These are phyloP conservation scores for Brachionus calyciflorus DNA, from an alignment of 1,140 invertebrate genomes.

Conservation along the genomic window DNA sequence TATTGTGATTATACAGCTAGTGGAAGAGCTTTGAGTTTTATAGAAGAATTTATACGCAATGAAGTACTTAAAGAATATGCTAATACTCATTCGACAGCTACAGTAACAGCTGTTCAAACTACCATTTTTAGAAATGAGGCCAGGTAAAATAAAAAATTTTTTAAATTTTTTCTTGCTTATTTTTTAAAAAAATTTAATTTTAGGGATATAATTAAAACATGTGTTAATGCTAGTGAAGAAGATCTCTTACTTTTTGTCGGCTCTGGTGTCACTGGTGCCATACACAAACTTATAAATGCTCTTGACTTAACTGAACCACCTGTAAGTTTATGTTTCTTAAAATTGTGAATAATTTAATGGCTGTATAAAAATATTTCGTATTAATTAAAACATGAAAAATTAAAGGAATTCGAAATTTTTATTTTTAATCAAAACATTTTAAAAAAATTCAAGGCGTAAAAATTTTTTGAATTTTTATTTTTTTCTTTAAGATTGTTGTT, in stretches of 20 bases:
- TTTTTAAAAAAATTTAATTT: not conserved
- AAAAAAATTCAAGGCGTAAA: too few relatives aligned
- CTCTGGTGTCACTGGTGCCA: conserved; percentile 70
- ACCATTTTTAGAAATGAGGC: conserved; percentile 75
- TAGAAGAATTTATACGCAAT: conserved; percentile 78
- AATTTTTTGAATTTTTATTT: not conserved
- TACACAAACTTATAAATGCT: conserved; percentile 70
- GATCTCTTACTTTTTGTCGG: conserved; percentile 80
- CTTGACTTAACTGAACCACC: not conserved
- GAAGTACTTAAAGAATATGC: conserved; percentile 80
- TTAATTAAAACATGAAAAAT: too few relatives aligned
- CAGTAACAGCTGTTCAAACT: conserved; percentile 79
- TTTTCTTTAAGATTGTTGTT: conserved; percentile 58
- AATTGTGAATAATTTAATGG: too few relatives aligned
- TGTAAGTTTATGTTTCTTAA: not conserved
- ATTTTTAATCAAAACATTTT: too few relatives aligned
- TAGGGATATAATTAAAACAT: conserved; percentile 73
- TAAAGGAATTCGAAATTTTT: too few relatives aligned
- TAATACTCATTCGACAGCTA: conserved; percentile 78
- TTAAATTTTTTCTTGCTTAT: conserved; percentile 73
- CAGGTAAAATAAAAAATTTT: too few relatives aligned
- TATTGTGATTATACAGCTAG: conserved; percentile 57
- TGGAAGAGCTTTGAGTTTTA: conserved; percentile 70
- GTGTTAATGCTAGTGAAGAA: conserved; percentile 72
- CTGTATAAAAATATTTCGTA: too few relatives aligned